Evolutionary conservation across 2,797 vertebrate species (phyloP).

Genomic region (Eptatretus atami): DNA sequence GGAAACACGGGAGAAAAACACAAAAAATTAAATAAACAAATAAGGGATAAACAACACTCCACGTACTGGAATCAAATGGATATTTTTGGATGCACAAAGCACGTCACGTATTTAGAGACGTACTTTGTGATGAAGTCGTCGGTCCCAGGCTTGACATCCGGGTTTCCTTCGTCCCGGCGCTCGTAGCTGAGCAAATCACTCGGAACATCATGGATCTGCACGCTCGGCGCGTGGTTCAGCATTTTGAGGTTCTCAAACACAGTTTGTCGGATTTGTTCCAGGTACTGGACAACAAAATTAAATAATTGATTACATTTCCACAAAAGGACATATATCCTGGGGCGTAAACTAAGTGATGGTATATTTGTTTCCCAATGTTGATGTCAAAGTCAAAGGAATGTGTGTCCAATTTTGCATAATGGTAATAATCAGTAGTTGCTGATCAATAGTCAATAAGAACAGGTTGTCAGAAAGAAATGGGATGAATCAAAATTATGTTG

Average conservation of each 20-base stretch:
- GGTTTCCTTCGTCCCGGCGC: slow-evolving; percentile 55
- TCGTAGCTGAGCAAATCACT: slow-evolving; percentile 73
- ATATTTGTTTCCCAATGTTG: too few species aligned
- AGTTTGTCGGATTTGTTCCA: slow-evolving; percentile 87
- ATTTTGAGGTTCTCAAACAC: slow-evolving; percentile 96
- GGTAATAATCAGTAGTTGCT: too few species aligned
- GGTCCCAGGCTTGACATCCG: slow-evolving; percentile 26
- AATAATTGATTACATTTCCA: neutral
- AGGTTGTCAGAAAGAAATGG: too few species aligned
- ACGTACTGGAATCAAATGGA: too few species aligned
- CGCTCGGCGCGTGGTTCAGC: slow-evolving; percentile 82
- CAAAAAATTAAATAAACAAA: slow-evolving; percentile 7
- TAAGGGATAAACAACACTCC: neutral
- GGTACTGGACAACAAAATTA: slow-evolving; percentile 23
- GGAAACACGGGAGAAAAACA: slow-evolving; percentile 2
- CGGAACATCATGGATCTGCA: slow-evolving; percentile 88
- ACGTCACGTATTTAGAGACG: neutral
- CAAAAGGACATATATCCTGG: too few species aligned
- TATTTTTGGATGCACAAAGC: too few species aligned
- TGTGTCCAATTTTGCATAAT: too few species aligned
- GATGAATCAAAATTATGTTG: too few species aligned
- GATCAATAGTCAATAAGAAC: too few species aligned
- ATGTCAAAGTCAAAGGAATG: too few species aligned
- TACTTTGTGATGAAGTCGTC: slow-evolving; percentile 4
- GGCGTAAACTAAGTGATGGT: too few species aligned